Base-by-base conservation (phyloP, 2,797 vertebrate genomes). In the Aldrovandia affinis region DNA sequence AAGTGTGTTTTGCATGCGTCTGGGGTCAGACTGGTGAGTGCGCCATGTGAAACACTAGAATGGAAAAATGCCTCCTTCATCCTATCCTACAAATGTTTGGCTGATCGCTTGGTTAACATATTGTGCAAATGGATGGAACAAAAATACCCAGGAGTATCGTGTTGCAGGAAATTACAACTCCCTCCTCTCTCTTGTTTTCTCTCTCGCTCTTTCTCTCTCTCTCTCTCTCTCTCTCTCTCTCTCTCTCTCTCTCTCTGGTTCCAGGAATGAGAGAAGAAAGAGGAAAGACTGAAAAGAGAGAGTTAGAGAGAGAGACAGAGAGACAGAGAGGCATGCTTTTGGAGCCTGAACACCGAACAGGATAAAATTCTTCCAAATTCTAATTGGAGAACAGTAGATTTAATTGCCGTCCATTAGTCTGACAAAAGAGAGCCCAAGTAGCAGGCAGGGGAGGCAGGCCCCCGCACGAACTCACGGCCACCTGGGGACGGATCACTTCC, bases 341-440 rank as follows among this genome's bases (percentile, higher is more conserved):
- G 95, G 95, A 97, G 96, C 96, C 92, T 84, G 92, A 96, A 95
- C 92, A 94, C 95, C 94, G 96, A 97, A 97, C 96, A 97, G 97
- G 96, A 97, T 95, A 96, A 96, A 73, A 97, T 96, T 96, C 96
- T 97, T 96, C 96, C 94, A 95, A 97, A 97, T 97, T 97, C 97
- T 98, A 98, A 98, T 98, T 98, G 98, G 96, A 96, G 95, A 97
- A 97, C 97, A 96, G 97, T 97, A 97, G 97, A 96, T 97, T 98
- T 98, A 98, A 99, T 98, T 98, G 97, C 96, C 96, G 97, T 97
- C 97, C 97, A 96, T 98, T 98, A 97, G 97, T 96, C 96, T 96
- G 95, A 98, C 97, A 98, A 98, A 97, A 93, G 95, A 96, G 95
- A 96, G 96, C 96, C 93, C 91, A 93, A 95, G 95, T 95, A 94